These are phyloP conservation scores for Nettapus auritus DNA, from an alignment of 2,113 vertebrate genomes.

Conservation along the genomic window DNA sequence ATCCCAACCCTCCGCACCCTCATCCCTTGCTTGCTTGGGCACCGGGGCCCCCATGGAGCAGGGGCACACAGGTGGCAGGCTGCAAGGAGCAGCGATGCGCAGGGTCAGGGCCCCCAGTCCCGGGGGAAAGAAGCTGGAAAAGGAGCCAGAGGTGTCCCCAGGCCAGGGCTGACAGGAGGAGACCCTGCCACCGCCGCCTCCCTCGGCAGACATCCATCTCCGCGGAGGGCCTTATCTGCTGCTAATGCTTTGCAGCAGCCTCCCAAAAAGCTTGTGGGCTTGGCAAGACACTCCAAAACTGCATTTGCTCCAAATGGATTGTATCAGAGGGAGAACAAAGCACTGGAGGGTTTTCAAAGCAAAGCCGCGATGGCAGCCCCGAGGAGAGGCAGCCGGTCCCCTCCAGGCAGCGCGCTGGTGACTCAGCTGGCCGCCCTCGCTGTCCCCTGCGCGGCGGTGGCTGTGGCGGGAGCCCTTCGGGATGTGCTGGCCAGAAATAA, in stretches of 20 bases:
- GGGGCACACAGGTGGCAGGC: accelerated
- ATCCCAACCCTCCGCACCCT: neutral
- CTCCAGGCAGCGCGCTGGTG: neutral
- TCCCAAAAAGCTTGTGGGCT: constrained; percentile 34
- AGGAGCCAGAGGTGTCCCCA: accelerated
- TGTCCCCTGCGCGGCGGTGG: neutral
- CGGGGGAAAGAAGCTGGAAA: accelerated
- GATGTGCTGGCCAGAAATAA: neutral
- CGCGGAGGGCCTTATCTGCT: neutral
- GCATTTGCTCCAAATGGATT: constrained; percentile 69
- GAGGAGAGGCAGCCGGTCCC: neutral
- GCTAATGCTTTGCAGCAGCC: constrained; percentile 21
- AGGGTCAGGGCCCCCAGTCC: neutral
- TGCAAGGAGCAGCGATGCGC: neutral
- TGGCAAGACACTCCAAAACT: constrained; percentile 31
- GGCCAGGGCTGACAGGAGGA: neutral
- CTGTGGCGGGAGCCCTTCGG: accelerated
- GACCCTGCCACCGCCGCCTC: accelerated
- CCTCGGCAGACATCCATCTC: neutral
- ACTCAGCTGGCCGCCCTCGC: neutral
- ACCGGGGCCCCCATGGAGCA: accelerated
- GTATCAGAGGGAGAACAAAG: constrained; percentile 47
- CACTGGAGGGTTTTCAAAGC: constrained; percentile 53
- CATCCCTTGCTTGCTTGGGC: neutral
- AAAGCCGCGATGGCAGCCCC: accelerated